phyloP scores from a whole-genome alignment of 2,888 invertebrate species.

The Uropetala carovei region DNA sequence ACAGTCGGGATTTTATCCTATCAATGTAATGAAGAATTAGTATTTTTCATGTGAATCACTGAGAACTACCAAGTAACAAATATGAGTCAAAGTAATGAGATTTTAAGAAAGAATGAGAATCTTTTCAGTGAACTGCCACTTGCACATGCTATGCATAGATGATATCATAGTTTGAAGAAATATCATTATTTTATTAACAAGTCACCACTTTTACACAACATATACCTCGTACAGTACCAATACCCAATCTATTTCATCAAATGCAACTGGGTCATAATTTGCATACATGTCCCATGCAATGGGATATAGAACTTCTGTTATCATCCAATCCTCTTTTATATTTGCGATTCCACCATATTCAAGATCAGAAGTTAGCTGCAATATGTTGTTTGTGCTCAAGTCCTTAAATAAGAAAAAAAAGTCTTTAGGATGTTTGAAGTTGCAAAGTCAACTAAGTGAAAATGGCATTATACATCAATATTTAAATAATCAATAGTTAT shows the following conservation, averaged over 20 bases:
- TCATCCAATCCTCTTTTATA: neutral
- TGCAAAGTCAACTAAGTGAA: too few species aligned
- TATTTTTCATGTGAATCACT: too few species aligned
- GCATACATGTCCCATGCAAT: neutral
- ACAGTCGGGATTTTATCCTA: conserved; percentile 77
- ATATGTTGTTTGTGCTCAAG: neutral
- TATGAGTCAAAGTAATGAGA: too few species aligned
- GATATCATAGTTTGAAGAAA: too few species aligned
- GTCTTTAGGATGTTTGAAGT: neutral
- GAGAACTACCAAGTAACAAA: too few species aligned
- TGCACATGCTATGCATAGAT: too few species aligned
- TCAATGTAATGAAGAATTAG: neutral
- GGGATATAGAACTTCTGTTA: neutral
- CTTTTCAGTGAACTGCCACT: too few species aligned
- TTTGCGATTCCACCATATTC: conserved; percentile 22
- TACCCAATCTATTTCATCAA: neutral
- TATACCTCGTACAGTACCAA: conserved; percentile 24
- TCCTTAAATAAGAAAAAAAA: neutral
- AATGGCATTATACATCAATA: too few species aligned
- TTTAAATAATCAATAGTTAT: too few species aligned
- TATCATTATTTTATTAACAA: too few species aligned
- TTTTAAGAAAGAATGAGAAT: too few species aligned
- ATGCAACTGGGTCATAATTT: neutral
- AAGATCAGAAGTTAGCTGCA: neutral
- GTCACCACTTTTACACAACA: neutral